These are phyloP conservation scores for Bos javanicus DNA, from an alignment of 2,113 vertebrate genomes.

Conservation along the genomic window DNA sequence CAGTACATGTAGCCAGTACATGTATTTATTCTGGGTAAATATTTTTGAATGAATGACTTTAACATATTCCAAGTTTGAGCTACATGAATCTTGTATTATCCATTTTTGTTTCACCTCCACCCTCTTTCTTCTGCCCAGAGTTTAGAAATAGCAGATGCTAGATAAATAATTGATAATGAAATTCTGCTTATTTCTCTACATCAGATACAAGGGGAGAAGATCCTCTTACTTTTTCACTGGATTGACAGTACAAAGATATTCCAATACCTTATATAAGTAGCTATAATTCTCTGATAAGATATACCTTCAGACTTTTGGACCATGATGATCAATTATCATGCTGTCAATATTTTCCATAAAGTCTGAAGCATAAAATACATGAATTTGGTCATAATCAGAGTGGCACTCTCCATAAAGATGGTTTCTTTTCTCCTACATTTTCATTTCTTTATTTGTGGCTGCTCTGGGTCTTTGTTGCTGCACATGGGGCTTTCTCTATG, in stretches of 20 bases:
- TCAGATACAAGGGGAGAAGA: neutral
- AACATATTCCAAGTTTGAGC: neutral
- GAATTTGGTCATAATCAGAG: neutral
- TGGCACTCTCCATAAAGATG: neutral
- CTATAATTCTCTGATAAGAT: neutral
- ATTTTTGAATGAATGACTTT: neutral
- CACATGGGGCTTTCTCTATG: neutral
- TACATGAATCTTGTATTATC: neutral
- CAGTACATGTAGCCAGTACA: neutral
- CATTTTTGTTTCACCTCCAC: neutral
- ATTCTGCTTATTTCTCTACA: neutral
- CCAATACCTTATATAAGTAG: neutral
- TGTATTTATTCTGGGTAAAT: neutral
- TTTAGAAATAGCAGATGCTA: neutral
- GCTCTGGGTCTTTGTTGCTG: neutral
- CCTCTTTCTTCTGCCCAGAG: neutral
- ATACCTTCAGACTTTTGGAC: neutral
- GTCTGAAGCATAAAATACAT: neutral
- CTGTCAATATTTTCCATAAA: neutral
- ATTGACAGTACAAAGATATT: neutral
- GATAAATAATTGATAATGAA: neutral
- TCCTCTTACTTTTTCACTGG: neutral
- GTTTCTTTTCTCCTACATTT: neutral
- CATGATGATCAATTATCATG: neutral
- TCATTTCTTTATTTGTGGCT: neutral